phyloP scores from a whole-genome alignment of 1,140 invertebrate species.

The Drosophila sp. region DNA sequence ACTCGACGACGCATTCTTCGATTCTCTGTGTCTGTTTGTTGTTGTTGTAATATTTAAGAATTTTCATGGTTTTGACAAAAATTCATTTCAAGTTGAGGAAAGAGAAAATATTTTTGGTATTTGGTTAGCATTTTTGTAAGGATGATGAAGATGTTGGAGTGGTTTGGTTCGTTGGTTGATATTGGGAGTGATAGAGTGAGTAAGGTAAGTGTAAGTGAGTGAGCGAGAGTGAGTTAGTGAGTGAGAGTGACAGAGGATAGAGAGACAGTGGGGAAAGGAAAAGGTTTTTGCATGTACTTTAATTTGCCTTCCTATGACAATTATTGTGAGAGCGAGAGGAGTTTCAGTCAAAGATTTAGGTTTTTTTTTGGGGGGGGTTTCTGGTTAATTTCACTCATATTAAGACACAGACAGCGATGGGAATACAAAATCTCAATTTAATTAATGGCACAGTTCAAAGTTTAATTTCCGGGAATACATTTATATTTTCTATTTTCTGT shows the following conservation, averaged over 20 bases:
- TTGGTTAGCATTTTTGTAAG: conserved; percentile 73
- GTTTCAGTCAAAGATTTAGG: conserved; percentile 30
- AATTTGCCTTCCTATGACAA: conserved; percentile 59
- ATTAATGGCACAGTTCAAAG: conserved; percentile 81
- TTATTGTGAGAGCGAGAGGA: conserved; percentile 52
- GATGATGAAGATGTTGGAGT: conserved; percentile 54
- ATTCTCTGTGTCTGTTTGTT: conserved; percentile 64
- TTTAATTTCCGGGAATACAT: conserved; percentile 69
- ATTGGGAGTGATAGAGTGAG: conserved; percentile 17
- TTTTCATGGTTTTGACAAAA: conserved; percentile 49
- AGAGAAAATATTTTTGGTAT: conserved; percentile 79
- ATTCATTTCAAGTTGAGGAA: conserved; percentile 43
- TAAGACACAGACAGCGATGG: conserved; percentile 32
- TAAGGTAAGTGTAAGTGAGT: not conserved
- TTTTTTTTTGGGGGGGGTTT: conserved; percentile 37
- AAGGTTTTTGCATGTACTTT: not conserved
- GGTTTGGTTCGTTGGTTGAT: conserved; percentile 26
- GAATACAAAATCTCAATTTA: conserved; percentile 49
- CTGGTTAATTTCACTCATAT: conserved; percentile 53
- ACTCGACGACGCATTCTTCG: conserved; percentile 60
- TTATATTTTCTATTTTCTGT: conserved; percentile 31
- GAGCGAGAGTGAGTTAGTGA: conserved; percentile 4
- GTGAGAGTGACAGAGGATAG: conserved; percentile 20
- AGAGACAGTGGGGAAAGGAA: conserved; percentile 9
- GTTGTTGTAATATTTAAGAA: conserved; percentile 27